Evolutionary conservation across 1,140 invertebrate genomes (phyloP).

Genomic region (Dysdera silvatica): DNA sequence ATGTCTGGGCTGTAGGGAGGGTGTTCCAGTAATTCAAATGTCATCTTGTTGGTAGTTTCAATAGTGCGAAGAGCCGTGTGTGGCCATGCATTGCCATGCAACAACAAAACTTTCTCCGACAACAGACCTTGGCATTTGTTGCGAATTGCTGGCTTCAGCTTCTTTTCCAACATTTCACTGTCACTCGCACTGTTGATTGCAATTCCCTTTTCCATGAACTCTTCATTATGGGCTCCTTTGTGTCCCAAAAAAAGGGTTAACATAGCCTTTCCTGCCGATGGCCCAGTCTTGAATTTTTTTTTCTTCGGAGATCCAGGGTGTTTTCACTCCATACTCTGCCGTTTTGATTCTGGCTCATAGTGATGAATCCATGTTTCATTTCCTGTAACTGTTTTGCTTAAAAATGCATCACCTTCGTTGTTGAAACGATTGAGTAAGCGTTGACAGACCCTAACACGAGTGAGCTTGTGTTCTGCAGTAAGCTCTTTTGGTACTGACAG

Average conservation of each 20-base stretch:
- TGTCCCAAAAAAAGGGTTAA: too few species aligned
- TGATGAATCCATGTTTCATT: too few species aligned
- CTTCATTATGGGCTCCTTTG: background rate
- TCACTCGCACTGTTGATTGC: conserved; percentile 1
- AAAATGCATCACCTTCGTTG: background rate
- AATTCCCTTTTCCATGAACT: background rate
- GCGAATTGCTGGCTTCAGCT: background rate
- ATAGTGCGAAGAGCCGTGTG: background rate
- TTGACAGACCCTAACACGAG: background rate
- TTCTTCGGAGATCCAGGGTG: background rate
- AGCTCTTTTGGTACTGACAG: too few species aligned
- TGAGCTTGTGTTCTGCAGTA: background rate
- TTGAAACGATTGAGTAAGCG: background rate
- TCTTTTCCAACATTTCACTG: conserved; percentile 8
- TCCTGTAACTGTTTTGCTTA: too few species aligned
- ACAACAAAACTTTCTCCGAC: background rate
- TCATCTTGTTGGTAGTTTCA: background rate
- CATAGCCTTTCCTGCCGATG: conserved; percentile 21
- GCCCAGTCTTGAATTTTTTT: conserved; percentile 9
- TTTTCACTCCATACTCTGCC: conserved; percentile 22
- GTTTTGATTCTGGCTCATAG: conserved; percentile 28
- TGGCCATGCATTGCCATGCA: background rate
- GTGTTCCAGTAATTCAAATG: background rate
- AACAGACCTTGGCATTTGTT: background rate
- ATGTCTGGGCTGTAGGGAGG: background rate